Percentiles rank a stretch among this genome's conserved stretches.
phyloP scores from a whole-genome alignment of 2,113 vertebrate species.

The Protobothrops flavoviridis region DNA sequence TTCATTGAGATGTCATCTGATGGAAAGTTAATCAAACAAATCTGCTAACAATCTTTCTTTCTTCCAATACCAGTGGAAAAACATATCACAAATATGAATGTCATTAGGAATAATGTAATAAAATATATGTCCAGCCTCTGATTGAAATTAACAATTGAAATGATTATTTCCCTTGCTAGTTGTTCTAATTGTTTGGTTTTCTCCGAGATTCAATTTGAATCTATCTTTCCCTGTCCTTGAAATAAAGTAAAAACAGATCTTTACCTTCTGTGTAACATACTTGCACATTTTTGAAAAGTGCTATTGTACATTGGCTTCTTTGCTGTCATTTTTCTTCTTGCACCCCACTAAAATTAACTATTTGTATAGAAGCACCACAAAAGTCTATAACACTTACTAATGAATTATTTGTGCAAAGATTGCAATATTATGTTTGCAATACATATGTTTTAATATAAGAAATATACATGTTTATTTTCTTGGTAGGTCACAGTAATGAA shows the following conservation, averaged over 20 bases:
- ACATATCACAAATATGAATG: not conserved
- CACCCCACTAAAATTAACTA: not conserved
- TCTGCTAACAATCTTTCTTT: not conserved
- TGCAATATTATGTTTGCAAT: not conserved
- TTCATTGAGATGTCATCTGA: not conserved
- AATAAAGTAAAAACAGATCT: not conserved
- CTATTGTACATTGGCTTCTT: not conserved
- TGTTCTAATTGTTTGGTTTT: not conserved
- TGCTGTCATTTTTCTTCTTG: not conserved
- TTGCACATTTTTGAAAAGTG: not conserved
- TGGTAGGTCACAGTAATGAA: conserved; percentile 91
- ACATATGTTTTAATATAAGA: not conserved
- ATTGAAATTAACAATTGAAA: not conserved
- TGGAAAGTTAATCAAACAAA: not conserved
- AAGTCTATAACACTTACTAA: not conserved
- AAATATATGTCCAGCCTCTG: not conserved
- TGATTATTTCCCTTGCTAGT: not conserved
- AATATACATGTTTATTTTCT: not conserved
- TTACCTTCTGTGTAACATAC: not conserved
- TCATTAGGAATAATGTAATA: not conserved
- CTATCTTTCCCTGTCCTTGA: not conserved
- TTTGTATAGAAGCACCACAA: not conserved
- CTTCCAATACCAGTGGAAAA: not conserved
- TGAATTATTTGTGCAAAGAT: not conserved
- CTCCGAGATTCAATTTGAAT: not conserved